Conservation (phyloP, 1,140 invertebrate genomes). For the Whitmania pigra region DNA sequence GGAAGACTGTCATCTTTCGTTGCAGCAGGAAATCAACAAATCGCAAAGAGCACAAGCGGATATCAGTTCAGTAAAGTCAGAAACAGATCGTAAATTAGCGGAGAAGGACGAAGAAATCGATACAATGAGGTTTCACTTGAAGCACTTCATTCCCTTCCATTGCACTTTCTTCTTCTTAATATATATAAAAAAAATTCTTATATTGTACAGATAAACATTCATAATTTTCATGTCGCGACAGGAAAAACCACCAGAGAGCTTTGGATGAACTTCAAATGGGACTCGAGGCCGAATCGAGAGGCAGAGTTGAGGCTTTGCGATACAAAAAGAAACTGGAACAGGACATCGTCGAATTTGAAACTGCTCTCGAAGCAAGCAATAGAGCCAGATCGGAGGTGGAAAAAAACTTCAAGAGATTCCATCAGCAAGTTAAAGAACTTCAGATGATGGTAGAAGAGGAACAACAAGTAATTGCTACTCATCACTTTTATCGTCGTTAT, state of each 20-base stretch:
- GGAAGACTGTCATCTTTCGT: conserved; percentile 92
- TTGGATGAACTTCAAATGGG: conserved; percentile 98
- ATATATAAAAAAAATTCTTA: too few relatives aligned
- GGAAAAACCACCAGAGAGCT: conserved; percentile 96
- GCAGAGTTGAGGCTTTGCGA: conserved; percentile 93
- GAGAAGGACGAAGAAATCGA: conserved; percentile 99
- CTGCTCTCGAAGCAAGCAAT: conserved; percentile 68
- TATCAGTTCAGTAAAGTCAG: conserved; percentile 88
- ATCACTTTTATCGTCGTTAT: too few relatives aligned
- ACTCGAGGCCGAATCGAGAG: conserved; percentile 94
- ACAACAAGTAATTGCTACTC: conserved; percentile 12
- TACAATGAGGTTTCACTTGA: conserved; percentile 59
- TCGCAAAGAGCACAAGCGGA: conserved; percentile 79
- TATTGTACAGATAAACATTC: too few relatives aligned
- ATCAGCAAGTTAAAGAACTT: conserved; percentile 43
- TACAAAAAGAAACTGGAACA: conserved; percentile 99
- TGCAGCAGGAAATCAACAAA: conserved; percentile 64
- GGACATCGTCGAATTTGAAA: conserved; percentile 98
- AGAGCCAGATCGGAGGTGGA: conserved; percentile 87
- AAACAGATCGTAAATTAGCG: conserved; percentile 89
- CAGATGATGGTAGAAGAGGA: conserved; percentile 32
- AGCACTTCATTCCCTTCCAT: too few relatives aligned
- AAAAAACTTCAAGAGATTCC: conserved; percentile 95
- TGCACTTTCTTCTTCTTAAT: background rate
- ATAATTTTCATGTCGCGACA: conserved; percentile 31